phyloP scores from a whole-genome alignment of 2,797 vertebrate species.

The Gadopsis marmoratus region DNA sequence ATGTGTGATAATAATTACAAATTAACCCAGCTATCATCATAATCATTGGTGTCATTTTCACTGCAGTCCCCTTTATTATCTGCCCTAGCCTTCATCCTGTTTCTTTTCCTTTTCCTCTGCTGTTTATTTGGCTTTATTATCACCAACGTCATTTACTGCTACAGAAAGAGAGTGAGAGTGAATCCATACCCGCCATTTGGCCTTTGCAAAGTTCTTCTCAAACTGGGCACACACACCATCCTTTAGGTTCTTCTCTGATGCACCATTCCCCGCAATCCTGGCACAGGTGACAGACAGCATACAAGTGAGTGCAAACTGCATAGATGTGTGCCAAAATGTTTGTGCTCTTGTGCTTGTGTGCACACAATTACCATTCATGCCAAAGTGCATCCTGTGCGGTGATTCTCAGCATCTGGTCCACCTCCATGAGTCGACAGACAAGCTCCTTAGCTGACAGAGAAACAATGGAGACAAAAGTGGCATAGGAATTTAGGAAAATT shows the following conservation, averaged over 20 bases:
- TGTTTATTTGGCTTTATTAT: conserved; percentile 39
- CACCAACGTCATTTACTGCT: conserved; percentile 25
- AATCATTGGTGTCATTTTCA: conserved; percentile 2
- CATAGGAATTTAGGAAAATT: not conserved
- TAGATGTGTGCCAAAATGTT: conserved; percentile 3
- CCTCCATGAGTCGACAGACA: conserved; percentile 90
- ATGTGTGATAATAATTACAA: conserved; percentile 15
- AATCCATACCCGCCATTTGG: conserved; percentile 90
- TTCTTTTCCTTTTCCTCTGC: conserved; percentile 26
- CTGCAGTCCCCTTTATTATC: not conserved
- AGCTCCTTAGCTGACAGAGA: conserved; percentile 87
- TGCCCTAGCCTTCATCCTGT: conserved; percentile 4
- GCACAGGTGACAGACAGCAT: conserved; percentile 34
- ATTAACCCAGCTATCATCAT: conserved; percentile 15
- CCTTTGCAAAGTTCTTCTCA: conserved; percentile 93
- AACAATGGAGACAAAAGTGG: not conserved
- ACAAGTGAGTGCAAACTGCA: conserved; percentile 29
- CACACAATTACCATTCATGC: conserved; percentile 86
- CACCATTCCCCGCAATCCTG: conserved; percentile 90
- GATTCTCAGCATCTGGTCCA: conserved; percentile 91
- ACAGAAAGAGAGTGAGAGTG: conserved; percentile 12
- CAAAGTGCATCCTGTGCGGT: conserved; percentile 90
- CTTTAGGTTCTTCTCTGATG: conserved; percentile 91
- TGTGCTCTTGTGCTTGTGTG: conserved; percentile 5
- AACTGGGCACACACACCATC: conserved; percentile 91